Percentiles rank a stretch among this genome's conserved stretches.
Evolutionary conservation across 2,888 invertebrate species (phyloP).

Genomic region (Drosophila cognata): DNA sequence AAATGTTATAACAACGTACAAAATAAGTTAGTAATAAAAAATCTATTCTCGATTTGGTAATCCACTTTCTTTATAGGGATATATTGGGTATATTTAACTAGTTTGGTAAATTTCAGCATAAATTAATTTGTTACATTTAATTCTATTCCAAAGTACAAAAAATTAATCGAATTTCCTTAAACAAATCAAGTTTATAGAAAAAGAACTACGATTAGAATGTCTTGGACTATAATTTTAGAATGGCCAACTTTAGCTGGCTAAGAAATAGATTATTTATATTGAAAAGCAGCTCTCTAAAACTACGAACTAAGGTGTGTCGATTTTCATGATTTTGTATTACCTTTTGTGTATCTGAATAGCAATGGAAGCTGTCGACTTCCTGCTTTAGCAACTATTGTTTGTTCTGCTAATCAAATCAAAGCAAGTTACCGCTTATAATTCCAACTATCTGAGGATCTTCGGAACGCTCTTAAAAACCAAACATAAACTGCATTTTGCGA

Average conservation of each 20-base stretch:
- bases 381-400: slow-evolving; percentile 4
- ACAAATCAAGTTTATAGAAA: neutral
- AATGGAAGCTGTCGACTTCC: slow-evolving; percentile 32
- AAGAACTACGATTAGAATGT: neutral
- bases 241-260: neutral
- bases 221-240: neutral
- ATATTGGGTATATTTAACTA: neutral
- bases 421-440: slow-evolving; percentile 64
- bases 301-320: neutral
- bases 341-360: slow-evolving; percentile 19
- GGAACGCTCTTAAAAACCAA: neutral
- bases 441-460: slow-evolving; percentile 53
- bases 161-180: neutral
- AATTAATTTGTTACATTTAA: neutral
- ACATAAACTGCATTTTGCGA: slow-evolving; percentile 25
- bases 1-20: neutral
- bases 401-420: slow-evolving; percentile 69
- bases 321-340: slow-evolving; percentile 8
- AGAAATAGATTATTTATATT: neutral
- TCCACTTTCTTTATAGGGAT: neutral
- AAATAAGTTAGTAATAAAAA: neutral
- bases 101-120: neutral
- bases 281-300: neutral
- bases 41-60: neutral
- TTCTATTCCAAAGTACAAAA: neutral